Evolutionary conservation across 2,888 invertebrate species (phyloP).

Genomic region (Isotomurus palustris): DNA sequence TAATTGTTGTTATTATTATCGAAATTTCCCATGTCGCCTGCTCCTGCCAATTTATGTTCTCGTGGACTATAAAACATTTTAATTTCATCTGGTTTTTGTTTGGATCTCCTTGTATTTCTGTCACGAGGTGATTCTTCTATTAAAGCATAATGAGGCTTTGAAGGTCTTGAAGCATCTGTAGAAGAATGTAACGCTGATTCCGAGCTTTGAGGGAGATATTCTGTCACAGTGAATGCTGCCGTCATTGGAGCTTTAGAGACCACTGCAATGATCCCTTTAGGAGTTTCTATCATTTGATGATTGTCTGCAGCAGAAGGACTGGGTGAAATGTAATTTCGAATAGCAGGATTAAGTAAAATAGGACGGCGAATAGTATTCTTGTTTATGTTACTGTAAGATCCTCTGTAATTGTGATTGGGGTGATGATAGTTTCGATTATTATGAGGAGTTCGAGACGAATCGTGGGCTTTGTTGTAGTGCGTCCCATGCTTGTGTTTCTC

Average conservation of each 20-base stretch:
- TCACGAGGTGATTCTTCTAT: no score
- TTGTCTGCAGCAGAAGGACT: background rate
- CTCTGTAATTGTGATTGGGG: slow-evolving; percentile 32
- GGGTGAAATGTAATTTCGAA: background rate
- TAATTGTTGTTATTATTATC: no score
- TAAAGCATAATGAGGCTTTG: no score
- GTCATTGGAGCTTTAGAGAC: slow-evolving; percentile 26
- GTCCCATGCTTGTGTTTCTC: slow-evolving; percentile 35
- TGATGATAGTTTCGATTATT: slow-evolving; percentile 10
- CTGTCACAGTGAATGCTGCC: slow-evolving; percentile 25
- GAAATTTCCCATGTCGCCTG: no score
- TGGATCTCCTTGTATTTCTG: no score
- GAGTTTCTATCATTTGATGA: slow-evolving; percentile 1
- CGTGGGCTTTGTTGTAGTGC: slow-evolving; percentile 24
- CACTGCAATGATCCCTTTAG: slow-evolving; percentile 1
- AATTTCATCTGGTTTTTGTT: slow-evolving; percentile 28
- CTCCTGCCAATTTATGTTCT: slow-evolving; percentile 6
- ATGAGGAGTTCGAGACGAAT: slow-evolving; percentile 14
- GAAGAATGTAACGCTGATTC: slow-evolving; percentile 1
- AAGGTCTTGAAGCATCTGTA: slow-evolving; percentile 6
- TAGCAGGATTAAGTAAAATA: background rate
- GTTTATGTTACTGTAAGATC: slow-evolving; percentile 24
- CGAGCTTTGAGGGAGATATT: slow-evolving; percentile 13
- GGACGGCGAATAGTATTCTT: background rate
- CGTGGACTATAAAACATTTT: slow-evolving; percentile 34